These are phyloP conservation scores for Gnathonemus longibarbis DNA, from an alignment of 2,113 vertebrate genomes.

Conservation along the genomic window DNA sequence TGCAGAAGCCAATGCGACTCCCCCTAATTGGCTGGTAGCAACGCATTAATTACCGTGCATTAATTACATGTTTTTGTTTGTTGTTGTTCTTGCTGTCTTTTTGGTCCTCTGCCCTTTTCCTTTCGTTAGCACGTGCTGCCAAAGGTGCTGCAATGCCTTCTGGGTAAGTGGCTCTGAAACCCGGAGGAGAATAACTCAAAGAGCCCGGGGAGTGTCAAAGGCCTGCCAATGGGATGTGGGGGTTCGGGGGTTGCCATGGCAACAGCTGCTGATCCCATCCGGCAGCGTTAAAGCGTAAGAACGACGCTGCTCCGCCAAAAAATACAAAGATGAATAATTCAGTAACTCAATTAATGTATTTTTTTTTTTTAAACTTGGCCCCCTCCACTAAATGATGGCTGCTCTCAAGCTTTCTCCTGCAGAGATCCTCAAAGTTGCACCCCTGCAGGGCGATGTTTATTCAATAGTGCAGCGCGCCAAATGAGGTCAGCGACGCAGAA, in stretches of 20 bases:
- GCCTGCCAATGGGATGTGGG: slow-evolving; percentile 45
- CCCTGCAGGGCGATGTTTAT: background rate
- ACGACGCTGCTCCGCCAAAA: background rate
- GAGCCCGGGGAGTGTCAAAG: slow-evolving; percentile 27
- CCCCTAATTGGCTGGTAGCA: slow-evolving; percentile 30
- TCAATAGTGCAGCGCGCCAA: background rate
- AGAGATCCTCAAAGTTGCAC: background rate
- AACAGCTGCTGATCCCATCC: slow-evolving; percentile 50
- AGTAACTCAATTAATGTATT: background rate
- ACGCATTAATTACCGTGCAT: slow-evolving; percentile 27
- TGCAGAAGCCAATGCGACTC: slow-evolving; percentile 5
- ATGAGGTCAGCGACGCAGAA: background rate
- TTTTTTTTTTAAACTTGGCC: background rate
- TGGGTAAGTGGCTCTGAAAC: slow-evolving; percentile 40
- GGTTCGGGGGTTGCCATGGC: slow-evolving; percentile 56
- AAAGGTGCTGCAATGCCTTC: slow-evolving; percentile 38
- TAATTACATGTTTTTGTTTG: slow-evolving; percentile 3
- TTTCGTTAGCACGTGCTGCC: slow-evolving; percentile 30
- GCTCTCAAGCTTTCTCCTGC: background rate
- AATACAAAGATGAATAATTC: background rate
- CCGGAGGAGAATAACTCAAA: slow-evolving; percentile 38
- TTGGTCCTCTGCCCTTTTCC: slow-evolving; percentile 31
- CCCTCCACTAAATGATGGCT: background rate
- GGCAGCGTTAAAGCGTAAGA: slow-evolving; percentile 11
- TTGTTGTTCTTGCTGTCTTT: slow-evolving; percentile 22